Evolutionary conservation across 2,797 vertebrate species (phyloP), one percentile per base, ranked within the genome.

Genomic region (Hemitrygon akajei): DNA sequence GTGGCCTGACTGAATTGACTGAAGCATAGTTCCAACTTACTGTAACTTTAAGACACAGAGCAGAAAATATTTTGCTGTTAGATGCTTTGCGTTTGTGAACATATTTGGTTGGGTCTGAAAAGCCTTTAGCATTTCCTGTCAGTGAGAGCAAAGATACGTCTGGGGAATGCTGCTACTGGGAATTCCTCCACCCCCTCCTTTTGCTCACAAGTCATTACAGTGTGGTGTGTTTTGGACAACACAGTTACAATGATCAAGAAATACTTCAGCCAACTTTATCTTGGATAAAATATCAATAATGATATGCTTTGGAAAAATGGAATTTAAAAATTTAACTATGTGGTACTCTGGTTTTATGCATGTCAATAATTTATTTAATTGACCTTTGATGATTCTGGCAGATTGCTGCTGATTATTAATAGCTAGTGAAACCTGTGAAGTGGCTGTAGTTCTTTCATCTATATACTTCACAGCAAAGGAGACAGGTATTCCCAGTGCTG

Each of bases 101-200:
- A 58, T 76, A 93, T 76, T 40, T 93, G 71, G 22, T 93, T 71
- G 27, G 27, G 14, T 75, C 91, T 30, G n/a, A 56, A 93, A 93
- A 30, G 91, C 91, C 71, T 76, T 73, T 37, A 75, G 71, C 91
- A 75, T 76, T 93, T 93, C 91, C 91, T 93, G 91, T 56, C 66
- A 73, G 25, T 56, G 37, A 93, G 71, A 76, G 91, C 40, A 93
- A 93, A 93, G 69, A 93, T 76, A 93, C 30, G 47, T 47, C 91
- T 93, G 69, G 14, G 25, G 27, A 47, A 25, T 73, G 71, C 73
- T 47, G 71, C 91, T 6, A 56, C 27, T 47, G 91, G 71, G 91
- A 93, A 93, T 93, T 93, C 91, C 91, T 93, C 40, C 40, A 27
- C 71, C 66, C 11, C 34, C 89, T 47, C 37, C 40, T 93, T 93